Evolutionary conservation across 2,888 invertebrate genomes (phyloP).

Genomic region (Lasius fuliginosus): DNA sequence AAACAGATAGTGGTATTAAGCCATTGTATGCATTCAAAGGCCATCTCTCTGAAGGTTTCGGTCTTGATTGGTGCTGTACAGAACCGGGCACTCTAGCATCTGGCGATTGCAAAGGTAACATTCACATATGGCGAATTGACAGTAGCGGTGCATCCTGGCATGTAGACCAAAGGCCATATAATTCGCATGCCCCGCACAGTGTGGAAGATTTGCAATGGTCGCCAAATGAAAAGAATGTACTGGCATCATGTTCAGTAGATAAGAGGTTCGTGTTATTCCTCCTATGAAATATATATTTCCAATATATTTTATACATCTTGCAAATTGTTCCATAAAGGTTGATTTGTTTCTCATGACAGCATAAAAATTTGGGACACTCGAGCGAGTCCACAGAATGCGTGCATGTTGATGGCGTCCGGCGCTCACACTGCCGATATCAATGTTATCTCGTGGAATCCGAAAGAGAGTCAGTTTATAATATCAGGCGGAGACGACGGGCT

Average conservation of each 20-base stretch:
- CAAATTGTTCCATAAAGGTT: background rate
- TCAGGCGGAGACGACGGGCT: constrained; percentile 98
- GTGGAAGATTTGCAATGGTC: constrained; percentile 99
- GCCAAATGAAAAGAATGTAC: constrained; percentile 96
- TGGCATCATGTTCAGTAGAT: constrained; percentile 96
- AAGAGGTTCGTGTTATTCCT: constrained; percentile 87
- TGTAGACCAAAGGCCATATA: constrained; percentile 95
- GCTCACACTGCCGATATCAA: constrained; percentile 98
- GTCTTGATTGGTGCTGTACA: constrained; percentile 96
- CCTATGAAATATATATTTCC: background rate
- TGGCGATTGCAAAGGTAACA: constrained; percentile 97
- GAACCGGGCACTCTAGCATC: constrained; percentile 95
- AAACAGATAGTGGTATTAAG: constrained; percentile 87
- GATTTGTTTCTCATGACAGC: constrained; percentile 81
- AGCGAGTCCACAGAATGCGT: constrained; percentile 94
- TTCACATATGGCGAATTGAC: constrained; percentile 97
- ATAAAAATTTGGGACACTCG: constrained; percentile 99
- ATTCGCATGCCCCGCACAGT: constrained; percentile 94
- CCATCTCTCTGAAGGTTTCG: constrained; percentile 97
- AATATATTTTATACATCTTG: background rate
- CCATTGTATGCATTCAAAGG: constrained; percentile 96
- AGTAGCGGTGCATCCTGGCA: constrained; percentile 90
- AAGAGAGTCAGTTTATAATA: constrained; percentile 89
- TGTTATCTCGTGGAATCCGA: constrained; percentile 98
- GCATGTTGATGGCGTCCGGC: constrained; percentile 94